A percentile compares a stretch with the other conserved stretches of the same genome.
These are phyloP conservation scores for Coregonus suidteri DNA, from an alignment of 2,797 vertebrate species.

Conservation along the genomic window DNA sequence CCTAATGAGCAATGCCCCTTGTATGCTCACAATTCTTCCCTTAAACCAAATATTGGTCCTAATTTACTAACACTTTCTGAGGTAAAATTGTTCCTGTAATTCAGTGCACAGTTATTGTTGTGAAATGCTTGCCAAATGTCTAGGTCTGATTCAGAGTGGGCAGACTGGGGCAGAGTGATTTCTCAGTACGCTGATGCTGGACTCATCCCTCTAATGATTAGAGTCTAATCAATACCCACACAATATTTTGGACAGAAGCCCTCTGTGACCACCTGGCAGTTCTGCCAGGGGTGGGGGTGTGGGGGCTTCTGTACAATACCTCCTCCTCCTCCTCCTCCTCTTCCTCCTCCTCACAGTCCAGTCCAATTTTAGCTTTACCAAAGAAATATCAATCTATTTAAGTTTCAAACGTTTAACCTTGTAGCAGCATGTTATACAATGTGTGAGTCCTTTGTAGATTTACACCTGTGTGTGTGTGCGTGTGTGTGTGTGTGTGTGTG, in stretches of 20 bases:
- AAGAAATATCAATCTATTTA: too few species aligned
- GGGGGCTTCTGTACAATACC: background rate
- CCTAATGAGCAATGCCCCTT: background rate
- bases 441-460: too few species aligned
- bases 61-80: background rate
- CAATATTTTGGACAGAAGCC: slow-evolving; percentile 61
- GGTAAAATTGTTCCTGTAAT: slow-evolving; percentile 39
- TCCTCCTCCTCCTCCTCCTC: background rate
- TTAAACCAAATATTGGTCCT: slow-evolving; percentile 1
- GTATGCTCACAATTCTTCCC: background rate
- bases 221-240: slow-evolving; percentile 63
- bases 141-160: slow-evolving; percentile 56
- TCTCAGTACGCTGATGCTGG: slow-evolving; percentile 45
- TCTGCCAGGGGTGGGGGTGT: slow-evolving; percentile 21
- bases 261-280: slow-evolving; percentile 43
- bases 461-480: too few species aligned
- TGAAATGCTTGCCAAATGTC: slow-evolving; percentile 51
- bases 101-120: slow-evolving; percentile 50
- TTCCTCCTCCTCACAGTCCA: background rate
- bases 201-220: slow-evolving; percentile 47
- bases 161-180: slow-evolving; percentile 49
- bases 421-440: background rate
- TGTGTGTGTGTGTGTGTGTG: too few species aligned
- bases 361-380: background rate
- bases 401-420: too few species aligned